phyloP scores from a whole-genome alignment of 2,797 vertebrate genomes.

The Sebastes iracundus region DNA sequence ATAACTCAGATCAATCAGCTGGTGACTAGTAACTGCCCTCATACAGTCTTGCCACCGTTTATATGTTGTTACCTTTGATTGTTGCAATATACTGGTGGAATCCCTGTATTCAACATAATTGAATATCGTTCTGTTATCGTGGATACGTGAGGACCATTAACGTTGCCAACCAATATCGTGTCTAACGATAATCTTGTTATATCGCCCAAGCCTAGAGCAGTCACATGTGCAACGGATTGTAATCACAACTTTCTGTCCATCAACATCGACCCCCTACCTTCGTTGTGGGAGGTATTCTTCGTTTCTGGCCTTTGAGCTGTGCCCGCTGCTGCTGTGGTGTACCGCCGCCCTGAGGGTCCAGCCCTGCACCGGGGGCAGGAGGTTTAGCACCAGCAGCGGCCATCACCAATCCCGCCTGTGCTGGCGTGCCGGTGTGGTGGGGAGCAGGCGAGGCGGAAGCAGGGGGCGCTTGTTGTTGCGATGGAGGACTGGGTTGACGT shows the following conservation, averaged over 20 bases:
- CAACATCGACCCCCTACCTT: conserved; percentile 80
- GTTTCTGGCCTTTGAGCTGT: conserved; percentile 91
- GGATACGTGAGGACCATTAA: too few relatives aligned
- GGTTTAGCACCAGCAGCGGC: conserved; percentile 76
- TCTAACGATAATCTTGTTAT: too few relatives aligned
- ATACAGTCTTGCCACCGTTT: too few relatives aligned
- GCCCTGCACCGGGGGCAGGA: conserved; percentile 66
- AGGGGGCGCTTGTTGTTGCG: conserved; percentile 75
- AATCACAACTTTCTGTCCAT: not conserved
- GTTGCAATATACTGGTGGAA: too few relatives aligned
- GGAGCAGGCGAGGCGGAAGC: conserved; percentile 67
- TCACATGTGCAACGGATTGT: not conserved
- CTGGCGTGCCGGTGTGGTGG: conserved; percentile 57
- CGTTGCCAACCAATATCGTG: too few relatives aligned
- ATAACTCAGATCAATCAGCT: too few relatives aligned
- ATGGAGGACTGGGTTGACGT: conserved; percentile 81
- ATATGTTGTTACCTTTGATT: too few relatives aligned
- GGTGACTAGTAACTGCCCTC: too few relatives aligned
- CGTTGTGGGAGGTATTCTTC: conserved; percentile 90
- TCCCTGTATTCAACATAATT: too few relatives aligned
- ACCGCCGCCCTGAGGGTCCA: conserved; percentile 82
- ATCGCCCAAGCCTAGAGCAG: too few relatives aligned
- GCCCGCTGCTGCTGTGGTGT: conserved; percentile 86
- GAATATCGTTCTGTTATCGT: too few relatives aligned
- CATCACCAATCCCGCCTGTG: conserved; percentile 61